Evolutionary conservation across 53 echinoderm and acorn worm genomes (phyloP).

Genomic region (Stichopus horrens): DNA sequence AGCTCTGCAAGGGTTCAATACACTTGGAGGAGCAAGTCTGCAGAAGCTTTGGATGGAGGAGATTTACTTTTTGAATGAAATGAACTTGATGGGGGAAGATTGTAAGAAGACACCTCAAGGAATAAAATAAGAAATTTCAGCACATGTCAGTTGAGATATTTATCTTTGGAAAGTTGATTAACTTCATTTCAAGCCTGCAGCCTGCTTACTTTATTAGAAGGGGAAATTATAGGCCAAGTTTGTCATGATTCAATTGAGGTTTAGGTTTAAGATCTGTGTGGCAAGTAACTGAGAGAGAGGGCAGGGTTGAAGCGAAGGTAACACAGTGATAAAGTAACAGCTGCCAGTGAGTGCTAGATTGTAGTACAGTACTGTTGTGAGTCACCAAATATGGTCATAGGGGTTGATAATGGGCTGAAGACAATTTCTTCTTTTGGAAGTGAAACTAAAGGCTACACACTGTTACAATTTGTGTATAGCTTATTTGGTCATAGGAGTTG

Average conservation of each 20-base stretch:
- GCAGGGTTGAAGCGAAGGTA: background rate
- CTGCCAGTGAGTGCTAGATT: background rate
- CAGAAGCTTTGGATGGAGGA: background rate
- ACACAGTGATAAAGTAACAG: background rate
- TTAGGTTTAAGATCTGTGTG: background rate
- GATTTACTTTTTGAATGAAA: background rate
- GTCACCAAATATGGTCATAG: conserved; percentile 14
- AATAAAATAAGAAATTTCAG: conserved; percentile 1
- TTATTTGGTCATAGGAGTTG: too few species aligned
- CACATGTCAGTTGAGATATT: conserved; percentile 23
- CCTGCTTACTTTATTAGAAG: conserved; percentile 10
- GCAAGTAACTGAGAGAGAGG: background rate
- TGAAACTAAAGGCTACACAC: too few species aligned
- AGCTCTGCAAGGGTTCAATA: conserved; percentile 6
- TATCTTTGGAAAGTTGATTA: conserved; percentile 19
- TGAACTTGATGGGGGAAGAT: conserved; percentile 25
- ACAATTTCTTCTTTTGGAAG: background rate
- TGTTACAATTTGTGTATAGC: too few species aligned
- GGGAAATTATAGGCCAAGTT: conserved; percentile 14
- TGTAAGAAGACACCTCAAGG: conserved; percentile 11
- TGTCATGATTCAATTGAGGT: conserved; percentile 14
- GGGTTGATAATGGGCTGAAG: background rate
- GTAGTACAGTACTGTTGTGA: background rate
- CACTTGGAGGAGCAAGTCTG: background rate
- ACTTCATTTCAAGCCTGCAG: conserved; percentile 23